phyloP scores from a whole-genome alignment of 1,140 invertebrate genomes.

The Capitella teleta region DNA sequence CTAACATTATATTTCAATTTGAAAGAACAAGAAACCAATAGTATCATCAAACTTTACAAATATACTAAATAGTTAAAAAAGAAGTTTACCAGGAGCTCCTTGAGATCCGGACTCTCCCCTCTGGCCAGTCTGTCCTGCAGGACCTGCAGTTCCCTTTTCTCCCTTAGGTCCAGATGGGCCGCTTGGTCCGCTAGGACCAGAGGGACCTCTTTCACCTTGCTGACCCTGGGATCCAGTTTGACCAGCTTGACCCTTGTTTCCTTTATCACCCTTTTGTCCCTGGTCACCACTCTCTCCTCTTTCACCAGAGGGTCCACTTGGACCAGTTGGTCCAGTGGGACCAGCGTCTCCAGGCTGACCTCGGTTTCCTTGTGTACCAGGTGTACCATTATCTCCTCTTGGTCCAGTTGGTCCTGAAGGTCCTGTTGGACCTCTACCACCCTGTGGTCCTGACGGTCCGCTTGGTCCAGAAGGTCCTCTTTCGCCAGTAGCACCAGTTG shows the following conservation, averaged over 20 bases:
- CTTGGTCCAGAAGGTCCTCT: conserved; percentile 2
- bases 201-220: conserved; percentile 1
- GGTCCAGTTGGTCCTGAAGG: conserved; percentile 5
- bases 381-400: conserved; percentile 1
- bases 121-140: neutral
- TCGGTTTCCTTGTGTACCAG: neutral
- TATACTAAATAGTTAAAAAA: neutral
- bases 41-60: neutral
- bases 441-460: conserved; percentile 2
- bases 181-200: conserved; percentile 7
- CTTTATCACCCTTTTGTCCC: conserved; percentile 7
- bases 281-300: conserved; percentile 9
- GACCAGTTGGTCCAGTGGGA: conserved; percentile 2
- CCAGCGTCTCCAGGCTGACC: conserved; percentile 9
- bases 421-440: conserved; percentile 1
- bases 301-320: conserved; percentile 1
- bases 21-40: neutral
- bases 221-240: conserved; percentile 3
- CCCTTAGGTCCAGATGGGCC: conserved; percentile 7
- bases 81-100: conserved; percentile 5
- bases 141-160: conserved; percentile 10
- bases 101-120: neutral
- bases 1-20: no score
- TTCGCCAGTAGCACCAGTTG: conserved; percentile 11
- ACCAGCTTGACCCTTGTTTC: conserved; percentile 4